A percentile compares a stretch with the other conserved stretches of the same genome.
Conservation (phyloP, 2,113 vertebrate species). For the Brachypodius melanocephalos region DNA sequence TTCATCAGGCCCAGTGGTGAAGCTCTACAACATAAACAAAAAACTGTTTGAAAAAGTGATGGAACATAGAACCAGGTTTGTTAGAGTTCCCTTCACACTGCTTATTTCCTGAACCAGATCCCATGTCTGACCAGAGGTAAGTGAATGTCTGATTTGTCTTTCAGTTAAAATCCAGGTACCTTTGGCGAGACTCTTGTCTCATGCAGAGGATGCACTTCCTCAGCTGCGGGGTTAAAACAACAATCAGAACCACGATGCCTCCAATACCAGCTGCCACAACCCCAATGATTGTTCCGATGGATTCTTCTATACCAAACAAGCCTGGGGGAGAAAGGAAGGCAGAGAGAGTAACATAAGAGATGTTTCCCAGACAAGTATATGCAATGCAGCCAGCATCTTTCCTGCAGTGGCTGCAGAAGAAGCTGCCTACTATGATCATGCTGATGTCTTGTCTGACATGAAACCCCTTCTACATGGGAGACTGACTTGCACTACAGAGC, state of each 20-base stretch:
- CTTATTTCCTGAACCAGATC: not conserved
- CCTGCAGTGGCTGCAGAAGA: not conserved
- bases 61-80: not conserved
- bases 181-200: not conserved
- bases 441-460: not conserved
- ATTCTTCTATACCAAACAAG: slow-evolving; percentile 66
- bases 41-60: not conserved
- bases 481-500: not conserved
- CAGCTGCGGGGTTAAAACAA: slow-evolving; percentile 57
- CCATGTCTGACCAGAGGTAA: not conserved
- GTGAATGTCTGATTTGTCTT: not conserved
- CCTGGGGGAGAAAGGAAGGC: slow-evolving; percentile 13
- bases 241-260: slow-evolving; percentile 42
- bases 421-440: not conserved
- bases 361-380: not conserved
- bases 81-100: not conserved
- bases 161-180: not conserved
- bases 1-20: not conserved
- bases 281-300: slow-evolving; percentile 66
- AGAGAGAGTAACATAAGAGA: not conserved
- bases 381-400: not conserved
- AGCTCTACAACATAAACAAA: not conserved
- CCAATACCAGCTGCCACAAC: slow-evolving; percentile 58
- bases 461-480: not conserved
- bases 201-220: slow-evolving; percentile 56